These are phyloP conservation scores for Endotricha flammealis DNA, from an alignment of 2,888 invertebrate species.

Conservation along the genomic window DNA sequence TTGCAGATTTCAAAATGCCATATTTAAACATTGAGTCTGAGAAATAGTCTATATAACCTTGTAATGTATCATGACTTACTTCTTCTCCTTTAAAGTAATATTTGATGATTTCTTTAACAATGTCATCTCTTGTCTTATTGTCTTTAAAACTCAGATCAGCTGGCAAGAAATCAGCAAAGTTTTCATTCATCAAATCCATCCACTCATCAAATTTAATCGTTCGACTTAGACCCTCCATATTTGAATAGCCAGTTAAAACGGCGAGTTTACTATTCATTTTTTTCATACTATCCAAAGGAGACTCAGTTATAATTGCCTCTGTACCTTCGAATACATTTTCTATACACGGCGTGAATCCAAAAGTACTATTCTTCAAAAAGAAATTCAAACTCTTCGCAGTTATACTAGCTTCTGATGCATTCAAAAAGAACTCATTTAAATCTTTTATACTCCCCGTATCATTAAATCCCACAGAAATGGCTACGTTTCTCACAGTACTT, in stretches of 20 bases:
- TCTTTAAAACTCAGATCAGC: slow-evolving; percentile 49
- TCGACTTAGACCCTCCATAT: slow-evolving; percentile 67
- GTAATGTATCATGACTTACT: slow-evolving; percentile 37
- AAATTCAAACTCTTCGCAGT: slow-evolving; percentile 52
- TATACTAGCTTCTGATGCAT: slow-evolving; percentile 36
- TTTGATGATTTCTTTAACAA: slow-evolving; percentile 40
- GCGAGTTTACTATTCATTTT: slow-evolving; percentile 45
- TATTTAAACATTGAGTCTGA: slow-evolving; percentile 68
- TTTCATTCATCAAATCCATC: slow-evolving; percentile 57
- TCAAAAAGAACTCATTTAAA: slow-evolving; percentile 57
- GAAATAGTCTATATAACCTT: slow-evolving; percentile 57
- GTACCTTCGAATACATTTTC: slow-evolving; percentile 44
- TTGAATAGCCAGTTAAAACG: slow-evolving; percentile 54
- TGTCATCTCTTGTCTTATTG: slow-evolving; percentile 31
- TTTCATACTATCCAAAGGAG: slow-evolving; percentile 50
- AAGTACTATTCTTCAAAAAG: slow-evolving; percentile 58
- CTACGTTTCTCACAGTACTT: slow-evolving; percentile 57
- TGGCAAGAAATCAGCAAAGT: slow-evolving; percentile 57
- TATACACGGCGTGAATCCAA: slow-evolving; percentile 64
- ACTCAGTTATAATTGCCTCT: slow-evolving; percentile 54
- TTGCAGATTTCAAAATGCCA: slow-evolving; percentile 53
- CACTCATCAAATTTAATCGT: slow-evolving; percentile 49
- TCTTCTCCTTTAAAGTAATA: slow-evolving; percentile 53
- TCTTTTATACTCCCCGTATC: slow-evolving; percentile 49
- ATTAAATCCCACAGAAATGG: slow-evolving; percentile 54